Percentiles rank a stretch among this genome's conserved stretches.
Conservation (phyloP, 2,797 vertebrate genomes). For the Geotrypetes seraphini region DNA sequence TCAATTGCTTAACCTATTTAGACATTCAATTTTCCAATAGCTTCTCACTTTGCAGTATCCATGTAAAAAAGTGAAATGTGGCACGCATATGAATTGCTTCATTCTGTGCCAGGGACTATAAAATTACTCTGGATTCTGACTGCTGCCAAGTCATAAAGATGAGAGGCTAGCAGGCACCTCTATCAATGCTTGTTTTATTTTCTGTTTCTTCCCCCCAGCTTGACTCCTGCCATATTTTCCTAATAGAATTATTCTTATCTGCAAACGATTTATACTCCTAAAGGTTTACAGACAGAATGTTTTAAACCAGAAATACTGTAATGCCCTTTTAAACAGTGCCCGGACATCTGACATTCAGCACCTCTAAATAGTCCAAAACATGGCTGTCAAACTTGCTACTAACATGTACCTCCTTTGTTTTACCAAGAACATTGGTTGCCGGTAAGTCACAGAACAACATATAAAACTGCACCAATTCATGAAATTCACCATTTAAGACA, state of each 20-base stretch:
- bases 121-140: slow-evolving; percentile 23
- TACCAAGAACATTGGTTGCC: no score
- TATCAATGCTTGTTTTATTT: slow-evolving; percentile 52
- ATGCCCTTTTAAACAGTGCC: slow-evolving; percentile 73
- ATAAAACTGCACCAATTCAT: no score
- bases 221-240: slow-evolving; percentile 28
- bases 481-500: no score
- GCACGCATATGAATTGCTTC: slow-evolving; percentile 40
- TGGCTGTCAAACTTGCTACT: no score
- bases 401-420: no score
- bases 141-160: slow-evolving; percentile 31
- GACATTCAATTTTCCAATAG: slow-evolving; percentile 2
- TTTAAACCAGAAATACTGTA: slow-evolving; percentile 76
- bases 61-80: slow-evolving; percentile 41
- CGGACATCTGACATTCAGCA: no score
- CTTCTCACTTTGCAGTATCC: no score
- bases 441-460: no score
- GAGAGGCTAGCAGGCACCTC: slow-evolving; percentile 23
- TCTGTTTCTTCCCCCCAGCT: slow-evolving; percentile 12
- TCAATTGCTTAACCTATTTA: no score
- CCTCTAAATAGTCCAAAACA: no score
- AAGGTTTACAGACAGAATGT: slow-evolving; percentile 69
- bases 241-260: slow-evolving; percentile 67
- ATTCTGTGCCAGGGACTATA: slow-evolving; percentile 33
- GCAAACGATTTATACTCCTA: slow-evolving; percentile 70